A percentile compares a stretch with the other conserved stretches of the same genome.
Conservation (phyloP, 2,113 vertebrate species). For the Cyphomyrus plagiostoma region DNA sequence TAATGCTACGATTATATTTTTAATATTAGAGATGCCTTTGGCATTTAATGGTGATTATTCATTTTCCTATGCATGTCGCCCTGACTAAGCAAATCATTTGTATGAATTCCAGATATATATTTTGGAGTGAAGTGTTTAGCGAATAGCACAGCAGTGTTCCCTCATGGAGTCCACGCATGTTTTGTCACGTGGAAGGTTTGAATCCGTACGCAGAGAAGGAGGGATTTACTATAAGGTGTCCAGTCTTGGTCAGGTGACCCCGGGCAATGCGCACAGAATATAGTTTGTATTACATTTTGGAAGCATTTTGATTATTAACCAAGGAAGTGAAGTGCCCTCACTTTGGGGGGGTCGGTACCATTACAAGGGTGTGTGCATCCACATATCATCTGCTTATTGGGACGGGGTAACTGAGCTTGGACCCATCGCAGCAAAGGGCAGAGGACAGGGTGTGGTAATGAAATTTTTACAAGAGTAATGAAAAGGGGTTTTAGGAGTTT, state of each 20-base stretch:
- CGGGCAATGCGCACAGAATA: neutral
- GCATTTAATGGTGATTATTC: neutral
- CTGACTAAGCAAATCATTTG: neutral
- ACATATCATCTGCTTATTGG: neutral
- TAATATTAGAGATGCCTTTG: neutral
- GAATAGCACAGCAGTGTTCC: neutral
- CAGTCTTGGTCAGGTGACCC: neutral
- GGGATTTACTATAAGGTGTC: neutral
- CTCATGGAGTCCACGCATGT: neutral
- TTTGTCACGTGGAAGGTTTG: neutral
- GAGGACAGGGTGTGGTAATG: neutral
- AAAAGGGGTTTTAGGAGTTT: neutral
- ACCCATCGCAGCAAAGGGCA: neutral
- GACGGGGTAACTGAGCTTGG: neutral
- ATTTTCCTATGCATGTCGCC: neutral
- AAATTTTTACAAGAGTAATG: neutral
- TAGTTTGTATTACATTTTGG: neutral
- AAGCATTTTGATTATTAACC: neutral
- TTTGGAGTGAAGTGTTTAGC: neutral
- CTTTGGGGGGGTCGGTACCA: neutral
- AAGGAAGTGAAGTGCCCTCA: neutral
- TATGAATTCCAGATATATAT: neutral
- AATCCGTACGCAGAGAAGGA: no score
- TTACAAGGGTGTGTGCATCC: neutral
- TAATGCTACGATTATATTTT: neutral